Evolutionary conservation across 2,797 vertebrate genomes (phyloP), one percentile per base, ranked within the genome.

Genomic region (Tokudaia muenninki): DNA sequence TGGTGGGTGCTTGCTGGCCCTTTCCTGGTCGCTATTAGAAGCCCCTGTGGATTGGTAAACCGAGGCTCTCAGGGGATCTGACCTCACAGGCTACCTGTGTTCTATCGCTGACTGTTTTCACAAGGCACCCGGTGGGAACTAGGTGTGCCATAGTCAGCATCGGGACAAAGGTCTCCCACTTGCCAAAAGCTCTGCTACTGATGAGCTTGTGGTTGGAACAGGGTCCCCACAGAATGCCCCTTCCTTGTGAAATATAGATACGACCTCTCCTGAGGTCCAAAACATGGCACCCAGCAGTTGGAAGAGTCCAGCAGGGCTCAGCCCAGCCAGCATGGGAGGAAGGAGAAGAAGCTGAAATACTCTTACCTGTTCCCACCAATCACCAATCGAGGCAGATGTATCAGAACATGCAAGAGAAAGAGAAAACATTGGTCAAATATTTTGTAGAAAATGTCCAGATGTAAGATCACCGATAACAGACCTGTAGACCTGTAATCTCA

Each of bases 91-190:
- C 6, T 61, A 78, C 37, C 31, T 21, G 3, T 75, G 47, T 4
- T 12, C 70, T 59, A 78, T 34, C 7, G 16, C 47, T 52, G 52
- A 44, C 3, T 7, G 59, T 37, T 1, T 17, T 70, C 1, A 1
- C 26, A 12, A 11, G 57, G 72, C 1, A 10, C 87, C 44, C 11
- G 1, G 57, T 1, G 3, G 44, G 80, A 75, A 61, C 37, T 0
- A 3, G 41, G 13, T 0, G 3, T 41, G 47, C 34, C 52, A 31
- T 1, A 47, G 81, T 8, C 34, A 6, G 37, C n/a, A n/a, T n/a
- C n/a, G 26, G 44, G 41, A 75, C 29, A 63, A 1, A 21, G 37
- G 72, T 67, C 65, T 72, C 59, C n/a, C 7, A 29, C 65, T 19
- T 21, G 81, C 31, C 24, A 41, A 10, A 16, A 59, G 57, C 72